Evolutionary conservation across 2,113 vertebrate species (phyloP), one percentile per base, ranked within the genome.

Genomic region (Myrmophylax atrothorax): DNA sequence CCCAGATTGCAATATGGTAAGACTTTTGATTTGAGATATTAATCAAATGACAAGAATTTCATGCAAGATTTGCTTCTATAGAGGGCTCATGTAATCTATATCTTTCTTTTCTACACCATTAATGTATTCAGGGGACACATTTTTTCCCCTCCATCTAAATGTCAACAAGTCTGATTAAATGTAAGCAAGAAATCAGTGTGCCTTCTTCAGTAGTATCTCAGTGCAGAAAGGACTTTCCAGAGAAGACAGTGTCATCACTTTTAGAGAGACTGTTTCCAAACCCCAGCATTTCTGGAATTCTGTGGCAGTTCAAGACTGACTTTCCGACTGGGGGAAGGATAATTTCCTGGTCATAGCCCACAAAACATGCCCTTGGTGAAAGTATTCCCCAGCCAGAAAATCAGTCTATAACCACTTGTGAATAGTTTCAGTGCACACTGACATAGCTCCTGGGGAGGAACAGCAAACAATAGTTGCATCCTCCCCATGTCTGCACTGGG

Each of bases 131-230:
- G 76, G 58, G 66, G 35, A 89, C 81, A 33, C 35, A 83, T 80
- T 90, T 90, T 84, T 75, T 89, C 80, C 55, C 4, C 79, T 79
- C 31, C 52, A 46, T 97, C 72, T 93, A 94, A 94, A 96, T 96
- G 90, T 96, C 94, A 95, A 95, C 96, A 94, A 96, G 92, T 94
- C 88, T 96, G 93, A 95, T 95, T 95, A 94, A 97, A 44, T 69
- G 55, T 93, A 97, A 94, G 93, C 69, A 96, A 93, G 92, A 96
- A 95, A 96, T 89, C 89, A 93, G 46, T 6, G 13, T 64, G 91
- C 73, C 88, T 95, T 93, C 83, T 95, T 93, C 86, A 96, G 73
- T 66, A 90, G 89, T 84, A 68, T 87, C 62, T 90, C 80, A 89
- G 66, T 0, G 1, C 83, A 84, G 85, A 92, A 77, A 53, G 56